phyloP scores from a whole-genome alignment of 53 echinoderm and acorn worm genomes.

The Astropecten irregularis region DNA sequence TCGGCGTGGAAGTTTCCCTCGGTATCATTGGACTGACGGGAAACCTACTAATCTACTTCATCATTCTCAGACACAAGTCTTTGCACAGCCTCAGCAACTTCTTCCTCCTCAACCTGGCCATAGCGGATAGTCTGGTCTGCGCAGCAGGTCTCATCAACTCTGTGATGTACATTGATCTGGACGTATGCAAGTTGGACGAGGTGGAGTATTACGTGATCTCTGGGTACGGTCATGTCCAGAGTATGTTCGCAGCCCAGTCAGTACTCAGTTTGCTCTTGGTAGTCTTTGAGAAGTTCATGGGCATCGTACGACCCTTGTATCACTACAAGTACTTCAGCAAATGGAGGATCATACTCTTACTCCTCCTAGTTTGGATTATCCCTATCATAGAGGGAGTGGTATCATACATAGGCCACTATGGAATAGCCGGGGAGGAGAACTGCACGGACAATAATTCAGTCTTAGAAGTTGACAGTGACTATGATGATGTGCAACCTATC shows the following conservation, averaged over 20 bases:
- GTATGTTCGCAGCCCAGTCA: background rate
- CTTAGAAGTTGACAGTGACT: background rate
- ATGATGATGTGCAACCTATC: background rate
- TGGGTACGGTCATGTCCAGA: background rate
- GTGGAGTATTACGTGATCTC: background rate
- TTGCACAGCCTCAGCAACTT: constrained; percentile 17
- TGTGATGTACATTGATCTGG: background rate
- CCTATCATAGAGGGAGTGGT: background rate
- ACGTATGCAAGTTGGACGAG: background rate
- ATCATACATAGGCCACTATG: background rate
- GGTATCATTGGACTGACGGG: too few relatives aligned
- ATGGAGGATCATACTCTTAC: background rate
- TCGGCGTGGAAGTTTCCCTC: too few relatives aligned
- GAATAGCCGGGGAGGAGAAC: background rate
- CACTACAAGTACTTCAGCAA: background rate
- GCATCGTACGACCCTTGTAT: background rate
- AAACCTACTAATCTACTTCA: too few relatives aligned
- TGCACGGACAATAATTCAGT: too few relatives aligned
- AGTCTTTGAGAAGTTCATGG: background rate
- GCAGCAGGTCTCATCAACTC: background rate
- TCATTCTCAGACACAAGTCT: background rate
- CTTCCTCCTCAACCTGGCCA: constrained; percentile 6
- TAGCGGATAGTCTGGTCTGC: constrained; percentile 18
- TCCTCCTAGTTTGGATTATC: background rate
- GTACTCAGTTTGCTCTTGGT: background rate